Base-by-base conservation (phyloP, 2,888 invertebrate genomes). In the Chesias legatella region DNA sequence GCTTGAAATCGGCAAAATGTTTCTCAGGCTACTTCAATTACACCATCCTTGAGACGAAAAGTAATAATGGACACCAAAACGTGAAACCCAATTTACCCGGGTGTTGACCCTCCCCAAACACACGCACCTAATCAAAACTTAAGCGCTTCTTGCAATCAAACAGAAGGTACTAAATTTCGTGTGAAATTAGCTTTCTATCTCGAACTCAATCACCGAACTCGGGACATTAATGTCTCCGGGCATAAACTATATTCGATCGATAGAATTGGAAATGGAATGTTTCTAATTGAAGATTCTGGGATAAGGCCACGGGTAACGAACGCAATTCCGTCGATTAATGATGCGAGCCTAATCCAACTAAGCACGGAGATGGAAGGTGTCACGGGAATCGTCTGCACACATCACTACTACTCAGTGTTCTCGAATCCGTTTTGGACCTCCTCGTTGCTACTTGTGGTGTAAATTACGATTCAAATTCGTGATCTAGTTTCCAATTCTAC, bases 321-420 rank as follows among this genome's bases (percentile, higher is more conserved):
- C 80, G 79, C 79, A 85, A 84, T 85, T 80, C 79, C 72, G 62
- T 67, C 75, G 76, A 82, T 84, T 84, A 88, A 88, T 85, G 83
- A 79, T 67, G 79, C 81, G 81, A 73, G 73, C 67, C 66, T 85
- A 85, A 86, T 84, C 83, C 74, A 77, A 79, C 83, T 81, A 80
- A 77, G 77, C 75, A 74, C 64, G 63, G 68, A 73, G 73, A 71
- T 62, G 73, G 70, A 59, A 67, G 67, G 64, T 71, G 69, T 71
- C 71, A 64, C 61, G 72, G 73, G 70, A 71, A 64, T 69, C 68
- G 67, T 74, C 69, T 67, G 60, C 61, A 61, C 64, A 62, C 64
- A 62, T 63, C 60, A 60, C 67, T 69, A 66, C 66, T 68, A 73
- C 70, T 57, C 67, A 64, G 62, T 65, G 65, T 73, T 74, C 68